Conservation (phyloP, 2,113 vertebrate genomes). For the Globicephala melas region DNA sequence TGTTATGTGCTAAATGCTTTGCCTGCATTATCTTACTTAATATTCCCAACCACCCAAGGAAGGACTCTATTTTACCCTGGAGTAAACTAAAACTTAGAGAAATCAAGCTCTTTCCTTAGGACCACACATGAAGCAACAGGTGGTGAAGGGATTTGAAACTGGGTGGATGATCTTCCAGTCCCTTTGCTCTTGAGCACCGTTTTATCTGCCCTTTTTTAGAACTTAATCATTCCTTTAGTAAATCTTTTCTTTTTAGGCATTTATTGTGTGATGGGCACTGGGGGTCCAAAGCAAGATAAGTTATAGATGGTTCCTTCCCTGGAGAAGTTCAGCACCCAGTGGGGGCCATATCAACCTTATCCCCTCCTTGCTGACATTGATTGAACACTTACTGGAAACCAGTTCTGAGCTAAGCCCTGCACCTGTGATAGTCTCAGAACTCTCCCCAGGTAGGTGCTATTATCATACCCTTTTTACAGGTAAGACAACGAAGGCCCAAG, state of each 20-base stretch:
- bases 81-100: background rate
- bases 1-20: background rate
- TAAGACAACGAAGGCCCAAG: background rate
- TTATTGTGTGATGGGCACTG: background rate
- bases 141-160: constrained; percentile 25
- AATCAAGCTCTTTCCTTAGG: background rate
- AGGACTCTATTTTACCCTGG: background rate
- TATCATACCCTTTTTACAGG: background rate
- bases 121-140: constrained; percentile 52
- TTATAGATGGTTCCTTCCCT: background rate
- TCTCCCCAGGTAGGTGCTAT: background rate
- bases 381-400: background rate
- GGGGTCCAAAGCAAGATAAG: background rate
- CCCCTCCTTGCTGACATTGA: background rate
- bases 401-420: background rate
- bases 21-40: background rate
- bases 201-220: background rate
- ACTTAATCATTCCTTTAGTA: background rate
- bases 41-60: background rate
- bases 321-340: background rate
- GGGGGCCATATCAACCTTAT: background rate
- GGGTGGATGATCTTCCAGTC: background rate
- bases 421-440: background rate
- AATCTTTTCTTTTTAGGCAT: background rate
- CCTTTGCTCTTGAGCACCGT: background rate